Evolutionary conservation across 2,888 invertebrate genomes (phyloP).

Genomic region (Julus scanicus): DNA sequence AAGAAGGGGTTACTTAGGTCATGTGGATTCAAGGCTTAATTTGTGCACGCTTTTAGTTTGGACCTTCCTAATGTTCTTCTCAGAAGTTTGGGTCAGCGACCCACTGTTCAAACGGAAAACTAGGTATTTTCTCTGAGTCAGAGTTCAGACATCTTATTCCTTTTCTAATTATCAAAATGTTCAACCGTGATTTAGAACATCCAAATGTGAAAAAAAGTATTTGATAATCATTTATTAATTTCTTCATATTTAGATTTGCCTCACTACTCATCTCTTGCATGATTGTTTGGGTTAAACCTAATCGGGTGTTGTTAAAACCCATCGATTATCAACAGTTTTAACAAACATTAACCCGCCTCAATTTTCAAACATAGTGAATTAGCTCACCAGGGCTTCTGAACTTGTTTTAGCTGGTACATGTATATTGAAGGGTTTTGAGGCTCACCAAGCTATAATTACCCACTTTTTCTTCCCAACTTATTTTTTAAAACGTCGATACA

Average conservation of each 20-base stretch:
- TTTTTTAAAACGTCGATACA: background rate
- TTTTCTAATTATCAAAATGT: too few relatives aligned
- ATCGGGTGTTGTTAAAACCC: background rate
- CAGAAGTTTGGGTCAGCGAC: background rate
- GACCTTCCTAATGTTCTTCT: background rate
- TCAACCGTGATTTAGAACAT: too few relatives aligned
- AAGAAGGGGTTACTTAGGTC: slow-evolving; percentile 23
- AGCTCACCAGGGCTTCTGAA: slow-evolving; percentile 1
- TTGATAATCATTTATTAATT: too few relatives aligned
- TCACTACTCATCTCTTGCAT: too few relatives aligned
- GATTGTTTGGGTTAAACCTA: too few relatives aligned
- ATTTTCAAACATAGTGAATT: background rate
- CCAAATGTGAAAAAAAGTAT: too few relatives aligned
- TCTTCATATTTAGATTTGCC: too few relatives aligned
- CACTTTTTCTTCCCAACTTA: background rate
- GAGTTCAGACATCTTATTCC: background rate
- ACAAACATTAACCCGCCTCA: background rate
- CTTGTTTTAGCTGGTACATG: background rate
- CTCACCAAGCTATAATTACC: background rate
- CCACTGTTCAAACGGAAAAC: background rate
- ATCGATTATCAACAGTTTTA: background rate
- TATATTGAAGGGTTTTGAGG: background rate
- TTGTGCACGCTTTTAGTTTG: background rate
- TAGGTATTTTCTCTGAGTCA: background rate
- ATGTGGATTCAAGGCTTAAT: background rate